These are phyloP conservation scores for Blastobasis adustella DNA, from an alignment of 2,888 invertebrate species.

Conservation along the genomic window DNA sequence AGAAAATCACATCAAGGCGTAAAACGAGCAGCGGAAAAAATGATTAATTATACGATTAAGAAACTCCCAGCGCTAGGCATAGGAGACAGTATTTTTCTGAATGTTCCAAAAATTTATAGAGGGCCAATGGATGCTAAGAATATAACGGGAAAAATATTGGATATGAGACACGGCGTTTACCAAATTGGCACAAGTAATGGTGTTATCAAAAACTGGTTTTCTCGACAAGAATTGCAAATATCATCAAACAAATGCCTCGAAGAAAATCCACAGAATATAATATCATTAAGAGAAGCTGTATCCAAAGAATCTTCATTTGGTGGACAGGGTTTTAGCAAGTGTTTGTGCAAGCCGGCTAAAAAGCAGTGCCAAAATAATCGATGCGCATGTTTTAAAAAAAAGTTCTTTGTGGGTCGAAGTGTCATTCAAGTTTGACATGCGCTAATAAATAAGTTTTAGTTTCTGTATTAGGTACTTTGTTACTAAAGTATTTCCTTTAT, in stretches of 20 bases:
- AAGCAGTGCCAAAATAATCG: constrained; percentile 5
- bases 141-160: constrained; percentile 6
- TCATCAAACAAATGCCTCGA: constrained; percentile 1
- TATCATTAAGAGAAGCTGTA: constrained; percentile 9
- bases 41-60: constrained; percentile 5
- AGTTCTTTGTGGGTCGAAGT: constrained; percentile 1
- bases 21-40: constrained; percentile 9
- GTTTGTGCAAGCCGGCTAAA: constrained; percentile 4
- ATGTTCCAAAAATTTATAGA: constrained; percentile 6
- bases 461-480: background rate
- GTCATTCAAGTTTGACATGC: constrained; percentile 5
- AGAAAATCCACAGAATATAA: constrained; percentile 1
- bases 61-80: constrained; percentile 9
- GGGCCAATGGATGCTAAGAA: constrained; percentile 6
- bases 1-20: constrained; percentile 5
- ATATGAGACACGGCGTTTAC: constrained; percentile 5
- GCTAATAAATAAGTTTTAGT: constrained; percentile 4
- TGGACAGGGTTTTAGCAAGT: constrained; percentile 3
- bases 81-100: constrained; percentile 5
- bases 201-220: constrained; percentile 8
- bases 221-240: constrained; percentile 2
- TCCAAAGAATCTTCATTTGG: constrained; percentile 1
- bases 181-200: constrained; percentile 9
- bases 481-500: background rate
- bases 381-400: constrained; percentile 5